Conservation (phyloP, 2,797 vertebrate species). For the Dromococcyx pavoninus region DNA sequence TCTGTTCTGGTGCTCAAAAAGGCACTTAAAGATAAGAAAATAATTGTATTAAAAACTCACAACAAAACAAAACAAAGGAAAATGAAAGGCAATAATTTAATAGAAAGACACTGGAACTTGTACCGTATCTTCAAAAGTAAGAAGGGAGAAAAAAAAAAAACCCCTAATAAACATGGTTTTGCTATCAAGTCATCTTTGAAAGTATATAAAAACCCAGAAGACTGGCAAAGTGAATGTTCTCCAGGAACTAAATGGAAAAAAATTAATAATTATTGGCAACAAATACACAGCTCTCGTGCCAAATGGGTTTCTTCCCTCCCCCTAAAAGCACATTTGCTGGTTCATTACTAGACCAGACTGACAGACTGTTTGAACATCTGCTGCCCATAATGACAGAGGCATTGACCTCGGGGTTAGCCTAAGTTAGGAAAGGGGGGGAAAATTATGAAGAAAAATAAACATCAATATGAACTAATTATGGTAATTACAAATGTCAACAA, state of each 20-base stretch:
- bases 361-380: slow-evolving; percentile 48
- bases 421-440: background rate
- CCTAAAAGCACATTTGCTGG: slow-evolving; percentile 57
- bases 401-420: background rate
- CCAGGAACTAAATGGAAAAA: slow-evolving; percentile 42
- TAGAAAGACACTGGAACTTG: slow-evolving; percentile 66
- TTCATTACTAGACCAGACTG: slow-evolving; percentile 67
- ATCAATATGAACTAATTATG: slow-evolving; percentile 32
- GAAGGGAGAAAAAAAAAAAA: background rate
- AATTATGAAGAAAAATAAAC: slow-evolving; percentile 11
- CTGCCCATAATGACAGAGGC: slow-evolving; percentile 65
- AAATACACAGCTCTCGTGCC: slow-evolving; percentile 47
- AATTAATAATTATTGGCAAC: background rate
- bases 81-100: slow-evolving; percentile 83
- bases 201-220: background rate
- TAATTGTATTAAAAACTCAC: slow-evolving; percentile 65
- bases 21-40: slow-evolving; percentile 85
- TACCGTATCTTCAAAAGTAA: slow-evolving; percentile 60
- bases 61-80: slow-evolving; percentile 66
- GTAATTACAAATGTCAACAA: slow-evolving; percentile 50
- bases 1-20: slow-evolving; percentile 85
- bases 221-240: slow-evolving; percentile 47
- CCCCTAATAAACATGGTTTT: slow-evolving; percentile 39
- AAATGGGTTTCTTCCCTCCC: background rate
- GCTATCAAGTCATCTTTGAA: slow-evolving; percentile 60